These are phyloP conservation scores for Bimastos eiseni DNA, from an alignment of 2,888 invertebrate species.

Conservation along the genomic window DNA sequence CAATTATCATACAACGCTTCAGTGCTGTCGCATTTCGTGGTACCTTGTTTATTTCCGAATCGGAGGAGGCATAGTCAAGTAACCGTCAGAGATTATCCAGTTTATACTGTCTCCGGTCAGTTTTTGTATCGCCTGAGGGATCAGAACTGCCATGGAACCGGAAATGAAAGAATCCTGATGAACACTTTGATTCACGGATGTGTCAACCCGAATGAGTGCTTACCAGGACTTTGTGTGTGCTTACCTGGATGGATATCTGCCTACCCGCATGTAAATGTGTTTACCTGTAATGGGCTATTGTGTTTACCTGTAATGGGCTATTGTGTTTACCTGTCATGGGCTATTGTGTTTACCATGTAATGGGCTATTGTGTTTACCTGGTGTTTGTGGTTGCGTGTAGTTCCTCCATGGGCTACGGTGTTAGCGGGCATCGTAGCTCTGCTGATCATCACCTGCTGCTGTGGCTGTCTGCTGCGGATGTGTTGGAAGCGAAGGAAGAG, in stretches of 20 bases:
- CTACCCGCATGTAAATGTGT: no score
- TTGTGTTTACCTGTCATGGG: background rate
- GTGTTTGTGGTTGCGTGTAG: conserved; percentile 41
- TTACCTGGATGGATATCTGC: background rate
- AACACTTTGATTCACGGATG: no score
- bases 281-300: background rate
- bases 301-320: background rate
- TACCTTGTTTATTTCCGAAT: no score
- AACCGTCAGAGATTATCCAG: no score
- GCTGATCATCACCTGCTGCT: conserved; percentile 56
- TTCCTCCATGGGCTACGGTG: conserved; percentile 59
- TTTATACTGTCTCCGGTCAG: no score
- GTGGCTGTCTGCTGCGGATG: conserved; percentile 57
- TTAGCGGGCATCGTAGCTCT: conserved; percentile 56
- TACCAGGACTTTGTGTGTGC: background rate
- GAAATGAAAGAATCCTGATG: no score
- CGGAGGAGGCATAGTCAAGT: no score
- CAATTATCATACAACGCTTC: no score
- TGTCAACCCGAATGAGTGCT: no score
- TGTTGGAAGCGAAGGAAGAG: conserved; percentile 59
- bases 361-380: background rate
- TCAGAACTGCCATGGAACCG: no score
- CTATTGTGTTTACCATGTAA: background rate
- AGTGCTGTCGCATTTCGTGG: no score
- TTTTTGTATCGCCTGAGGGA: no score